Percentiles rank a stretch among this genome's conserved stretches.
Evolutionary conservation across 2,888 invertebrate genomes (phyloP).

Genomic region (Oasisia sp.): DNA sequence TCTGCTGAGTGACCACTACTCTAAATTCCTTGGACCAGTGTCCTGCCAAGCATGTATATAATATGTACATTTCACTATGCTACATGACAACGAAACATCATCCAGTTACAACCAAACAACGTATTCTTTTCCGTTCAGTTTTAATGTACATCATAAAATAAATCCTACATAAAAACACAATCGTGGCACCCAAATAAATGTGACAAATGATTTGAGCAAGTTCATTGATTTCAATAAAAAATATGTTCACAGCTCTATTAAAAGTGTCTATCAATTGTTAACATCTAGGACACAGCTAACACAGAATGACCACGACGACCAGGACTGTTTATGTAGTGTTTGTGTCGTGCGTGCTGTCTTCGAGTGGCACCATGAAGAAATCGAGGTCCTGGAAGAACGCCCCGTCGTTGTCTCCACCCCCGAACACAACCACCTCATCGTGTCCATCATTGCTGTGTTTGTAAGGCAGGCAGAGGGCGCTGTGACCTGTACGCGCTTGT

Average conservation of each 20-base stretch:
- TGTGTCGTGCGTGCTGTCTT: background rate
- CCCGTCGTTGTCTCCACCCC: conserved; percentile 64
- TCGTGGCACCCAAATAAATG: background rate
- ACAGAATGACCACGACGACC: background rate
- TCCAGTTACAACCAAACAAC: background rate
- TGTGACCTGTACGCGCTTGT: conserved; percentile 56
- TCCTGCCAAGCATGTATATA: no score
- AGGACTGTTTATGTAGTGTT: background rate
- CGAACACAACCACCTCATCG: conserved; percentile 62
- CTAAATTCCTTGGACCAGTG: no score
- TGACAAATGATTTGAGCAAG: background rate
- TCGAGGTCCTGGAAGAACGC: conserved; percentile 57
- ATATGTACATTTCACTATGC: no score
- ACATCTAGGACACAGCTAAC: background rate
- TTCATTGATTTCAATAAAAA: background rate
- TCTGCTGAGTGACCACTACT: no score
- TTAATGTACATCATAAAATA: background rate
- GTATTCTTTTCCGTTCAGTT: background rate
- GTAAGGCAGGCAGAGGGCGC: conserved; percentile 58
- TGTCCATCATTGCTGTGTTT: conserved; percentile 56
- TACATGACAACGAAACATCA: background rate
- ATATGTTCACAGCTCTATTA: background rate
- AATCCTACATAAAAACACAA: background rate
- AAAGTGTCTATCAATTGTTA: background rate
- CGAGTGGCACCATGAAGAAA: conserved; percentile 50